Conservation (phyloP, 2,888 invertebrate genomes). For the Hemicrepidius hirtus region DNA sequence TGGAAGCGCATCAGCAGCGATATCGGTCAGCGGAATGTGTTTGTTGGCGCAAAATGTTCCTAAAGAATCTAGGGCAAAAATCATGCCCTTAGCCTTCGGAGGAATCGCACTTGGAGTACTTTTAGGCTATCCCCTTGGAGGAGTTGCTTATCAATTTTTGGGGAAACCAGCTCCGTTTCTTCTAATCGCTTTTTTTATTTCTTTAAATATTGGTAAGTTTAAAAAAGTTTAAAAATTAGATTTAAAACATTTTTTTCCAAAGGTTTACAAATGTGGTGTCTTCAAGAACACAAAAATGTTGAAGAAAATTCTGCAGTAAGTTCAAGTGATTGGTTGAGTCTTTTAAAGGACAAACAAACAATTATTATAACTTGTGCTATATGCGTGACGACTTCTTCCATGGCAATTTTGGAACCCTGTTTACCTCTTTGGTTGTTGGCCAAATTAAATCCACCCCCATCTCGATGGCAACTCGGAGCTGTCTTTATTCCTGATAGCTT, state of each 20-base stretch:
- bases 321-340: conserved; percentile 73
- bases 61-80: conserved; percentile 76
- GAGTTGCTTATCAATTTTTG: conserved; percentile 83
- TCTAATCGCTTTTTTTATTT: conserved; percentile 78
- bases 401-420: conserved; percentile 89
- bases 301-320: conserved; percentile 48
- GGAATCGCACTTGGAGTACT: conserved; percentile 88
- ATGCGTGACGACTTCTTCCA: conserved; percentile 85
- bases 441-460: conserved; percentile 78
- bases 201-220: conserved; percentile 72
- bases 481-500: conserved; percentile 91
- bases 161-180: conserved; percentile 86
- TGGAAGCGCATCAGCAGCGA: conserved; percentile 87
- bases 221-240: too few relatives aligned
- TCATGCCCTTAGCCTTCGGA: conserved; percentile 89
- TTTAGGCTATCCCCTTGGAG: conserved; percentile 88
- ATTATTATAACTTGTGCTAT: conserved; percentile 80
- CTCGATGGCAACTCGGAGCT: conserved; percentile 85
- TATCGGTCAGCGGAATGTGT: conserved; percentile 88
- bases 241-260: conserved; percentile 38
- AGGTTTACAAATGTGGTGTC: conserved; percentile 63
- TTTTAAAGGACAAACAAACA: conserved; percentile 79
- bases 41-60: conserved; percentile 80
- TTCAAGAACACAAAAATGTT: conserved; percentile 52
- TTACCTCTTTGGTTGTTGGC: conserved; percentile 87